These are phyloP conservation scores for Amazona guildingii DNA, from an alignment of 2,113 vertebrate species.

Conservation along the genomic window DNA sequence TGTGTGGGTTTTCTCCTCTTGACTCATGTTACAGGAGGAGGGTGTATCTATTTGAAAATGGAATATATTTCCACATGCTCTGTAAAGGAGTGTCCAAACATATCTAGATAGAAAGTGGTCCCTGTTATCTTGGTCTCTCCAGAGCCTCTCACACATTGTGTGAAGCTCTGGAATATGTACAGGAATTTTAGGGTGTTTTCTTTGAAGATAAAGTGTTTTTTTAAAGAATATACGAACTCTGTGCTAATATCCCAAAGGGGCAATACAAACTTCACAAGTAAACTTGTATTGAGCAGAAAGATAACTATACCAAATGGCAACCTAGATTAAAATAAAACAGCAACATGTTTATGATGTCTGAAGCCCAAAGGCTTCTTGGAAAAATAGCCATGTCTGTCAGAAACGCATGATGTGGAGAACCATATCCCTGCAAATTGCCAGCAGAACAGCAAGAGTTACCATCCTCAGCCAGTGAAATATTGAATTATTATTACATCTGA, in stretches of 20 bases:
- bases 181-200: not conserved
- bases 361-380: not conserved
- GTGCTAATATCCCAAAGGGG: not conserved
- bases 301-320: not conserved
- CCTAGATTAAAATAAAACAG: slow-evolving; percentile 26
- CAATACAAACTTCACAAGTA: not conserved
- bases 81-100: slow-evolving; percentile 35
- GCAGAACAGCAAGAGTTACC: slow-evolving; percentile 1
- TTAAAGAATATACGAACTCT: not conserved
- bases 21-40: slow-evolving; percentile 65
- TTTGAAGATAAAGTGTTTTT: not conserved
- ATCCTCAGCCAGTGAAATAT: not conserved
- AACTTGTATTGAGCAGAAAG: not conserved
- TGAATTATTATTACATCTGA: slow-evolving; percentile 18
- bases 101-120: slow-evolving; percentile 12
- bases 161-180: not conserved
- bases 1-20: slow-evolving; percentile 69
- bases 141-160: not conserved
- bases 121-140: not conserved
- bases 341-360: not conserved
- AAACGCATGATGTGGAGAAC: not conserved
- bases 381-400: not conserved
- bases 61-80: slow-evolving; percentile 51
- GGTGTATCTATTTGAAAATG: slow-evolving; percentile 48
- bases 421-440: not conserved